Evolutionary conservation across 2,113 vertebrate genomes (phyloP).

Genomic region (Craseonycteris thonglongyai): DNA sequence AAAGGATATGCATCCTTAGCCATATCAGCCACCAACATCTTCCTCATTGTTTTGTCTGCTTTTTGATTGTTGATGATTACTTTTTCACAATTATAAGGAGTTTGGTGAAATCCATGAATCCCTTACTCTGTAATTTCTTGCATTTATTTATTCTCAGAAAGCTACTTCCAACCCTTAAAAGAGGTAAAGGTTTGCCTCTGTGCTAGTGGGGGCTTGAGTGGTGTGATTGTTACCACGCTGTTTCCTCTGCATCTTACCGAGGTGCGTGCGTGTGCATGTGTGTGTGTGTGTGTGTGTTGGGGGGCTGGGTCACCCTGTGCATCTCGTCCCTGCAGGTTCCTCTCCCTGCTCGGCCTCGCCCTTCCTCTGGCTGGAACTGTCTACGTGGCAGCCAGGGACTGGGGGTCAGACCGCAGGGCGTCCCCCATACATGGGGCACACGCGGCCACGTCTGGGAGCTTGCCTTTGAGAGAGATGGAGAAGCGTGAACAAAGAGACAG

Average conservation of each 20-base stretch:
- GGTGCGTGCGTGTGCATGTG: too few relatives aligned
- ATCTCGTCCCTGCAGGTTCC: conserved; percentile 74
- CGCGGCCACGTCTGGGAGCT: background rate
- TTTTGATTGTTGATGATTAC: background rate
- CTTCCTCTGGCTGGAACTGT: conserved; percentile 81
- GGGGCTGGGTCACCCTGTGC: background rate
- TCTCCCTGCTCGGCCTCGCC: conserved; percentile 78
- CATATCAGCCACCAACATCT: background rate
- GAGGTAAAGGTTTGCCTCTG: background rate
- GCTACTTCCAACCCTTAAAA: background rate
- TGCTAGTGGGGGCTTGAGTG: background rate
- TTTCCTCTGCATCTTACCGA: rapidly evolving
- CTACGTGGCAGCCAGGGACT: conserved; percentile 61
- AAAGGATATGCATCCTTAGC: background rate
- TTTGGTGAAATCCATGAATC: background rate
- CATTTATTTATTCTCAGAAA: background rate
- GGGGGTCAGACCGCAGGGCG: background rate
- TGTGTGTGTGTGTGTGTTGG: too few relatives aligned
- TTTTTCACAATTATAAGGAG: background rate
- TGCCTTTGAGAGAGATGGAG: background rate
- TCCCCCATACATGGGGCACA: rapidly evolving
- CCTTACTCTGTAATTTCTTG: background rate
- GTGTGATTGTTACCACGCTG: background rate
- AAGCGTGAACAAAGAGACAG: background rate
- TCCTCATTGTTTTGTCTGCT: background rate